Base-by-base conservation (phyloP, 2,888 invertebrate species). In the Hemaris fuciformis region DNA sequence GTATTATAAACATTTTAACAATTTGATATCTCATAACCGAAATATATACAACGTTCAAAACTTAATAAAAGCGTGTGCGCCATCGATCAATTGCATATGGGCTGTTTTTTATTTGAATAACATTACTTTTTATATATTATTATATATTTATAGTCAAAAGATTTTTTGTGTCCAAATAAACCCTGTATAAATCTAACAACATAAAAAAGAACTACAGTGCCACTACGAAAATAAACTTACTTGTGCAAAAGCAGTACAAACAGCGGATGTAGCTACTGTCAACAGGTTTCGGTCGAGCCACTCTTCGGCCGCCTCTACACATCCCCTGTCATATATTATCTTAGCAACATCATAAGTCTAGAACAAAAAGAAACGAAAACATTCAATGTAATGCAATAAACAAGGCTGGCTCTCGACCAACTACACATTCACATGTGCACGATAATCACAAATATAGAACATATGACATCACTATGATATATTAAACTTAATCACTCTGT, bases 211-310 rank as follows among this genome's bases (percentile, higher is more conserved):
- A n/a, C n/a, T n/a, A n/a, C n/a, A n/a, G n/a, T n/a, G n/a, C n/a
- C n/a, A 66, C 81, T 83, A 85, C 77, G 7, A 74, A 69, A 73
- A 62, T 72, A 78, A 84, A 94, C 94, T 93, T 94, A 98, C 99
- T 97, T 99, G 98, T 86, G 98, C 94, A 91, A 99, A 97, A 87
- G 98, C 97, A 81, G 97, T 94, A 87, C 96, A 95, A 87, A 99
- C 97, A 81, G 96, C 96, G 71, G 96, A 95, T 60, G 97, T 97
- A 67, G 98, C 98, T 83, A 99, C 97, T 79, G 97, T 94, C 86
- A 99, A 96, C 79, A 99, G 95, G 93, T 99, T 99, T 84, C 95
- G 94, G 89, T 98, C 98, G 79, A 98, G 95, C 99, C 99, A 99
- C 84, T 97, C 97, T 87, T 99, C 98, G 46, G 97, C 97, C 62